Base-by-base conservation (phyloP, 1,140 invertebrate genomes). In the Sycophaga agraensis region DNA sequence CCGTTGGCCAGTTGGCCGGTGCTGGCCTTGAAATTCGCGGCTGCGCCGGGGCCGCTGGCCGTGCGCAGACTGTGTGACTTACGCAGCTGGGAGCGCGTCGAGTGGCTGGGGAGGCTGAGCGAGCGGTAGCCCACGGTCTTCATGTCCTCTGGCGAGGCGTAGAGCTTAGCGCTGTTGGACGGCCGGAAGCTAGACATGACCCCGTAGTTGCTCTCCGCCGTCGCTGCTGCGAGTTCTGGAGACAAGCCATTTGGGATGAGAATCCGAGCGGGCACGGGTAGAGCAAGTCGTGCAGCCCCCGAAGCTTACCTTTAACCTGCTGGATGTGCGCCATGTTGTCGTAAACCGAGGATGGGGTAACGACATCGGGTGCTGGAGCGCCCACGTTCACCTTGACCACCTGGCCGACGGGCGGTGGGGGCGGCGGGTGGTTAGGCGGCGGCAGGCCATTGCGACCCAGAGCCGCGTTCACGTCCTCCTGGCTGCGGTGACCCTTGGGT, bases 121-220 rank as follows among this genome's bases (percentile, higher is more conserved):
- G 86, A 87, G 57, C 90, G 83, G 72, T 91, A 93, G 4, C 89
- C 91, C 16, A 94, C 89, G 22, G 86, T 86, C 68, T 89, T 91
- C 66, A 92, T 84, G 72, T 92, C 91, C 70, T 91, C 88, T 8
- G 93, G 92, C 35, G 90, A 91, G 7, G 92, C 93, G 77, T 95
- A 95, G 34, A 95, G 79, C 74, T 94, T 94, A 53, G 92, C 92
- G 80, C 84, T 88, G 65, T 90, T 88, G 37, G 88, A 84, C 0
- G 93, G 93, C 64, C 89, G 87, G 79, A 95, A 95, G 67, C 91
- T 92, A 9, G 91, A 94, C 82, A 91, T 88, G 31, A 91, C 82
- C 21, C 79, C 82, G 46, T 79, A 79, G n/a, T 62, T 64, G 39
- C 67, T 68, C 8, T 77, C 77, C 4, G 67, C 66, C n/a, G 77